These are phyloP conservation scores for Meles meles DNA, from an alignment of 2,113 vertebrate genomes.

Conservation along the genomic window DNA sequence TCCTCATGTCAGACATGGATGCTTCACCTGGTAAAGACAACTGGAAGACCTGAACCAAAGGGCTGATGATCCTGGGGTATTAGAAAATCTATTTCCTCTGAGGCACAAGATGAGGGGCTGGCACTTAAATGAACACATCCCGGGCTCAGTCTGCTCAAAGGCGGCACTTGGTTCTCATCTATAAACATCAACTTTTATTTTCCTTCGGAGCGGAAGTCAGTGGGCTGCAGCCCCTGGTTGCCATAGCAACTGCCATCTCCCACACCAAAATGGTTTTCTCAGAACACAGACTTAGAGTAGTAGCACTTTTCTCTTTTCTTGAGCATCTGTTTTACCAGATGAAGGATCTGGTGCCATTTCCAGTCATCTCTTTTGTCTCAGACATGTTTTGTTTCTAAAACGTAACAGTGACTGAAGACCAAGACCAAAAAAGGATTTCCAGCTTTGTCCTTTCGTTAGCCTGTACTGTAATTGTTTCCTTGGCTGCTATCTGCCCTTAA, in stretches of 20 bases:
- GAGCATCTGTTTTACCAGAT: slow-evolving; percentile 33
- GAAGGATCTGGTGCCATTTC: slow-evolving; percentile 44
- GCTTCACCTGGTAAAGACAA: background rate
- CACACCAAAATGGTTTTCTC: slow-evolving; percentile 70
- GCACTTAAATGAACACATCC: background rate
- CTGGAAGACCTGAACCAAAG: background rate
- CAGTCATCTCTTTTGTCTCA: slow-evolving; percentile 39
- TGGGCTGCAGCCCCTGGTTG: slow-evolving; percentile 62
- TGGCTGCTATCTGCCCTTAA: slow-evolving; percentile 6
- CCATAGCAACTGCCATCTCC: slow-evolving; percentile 69
- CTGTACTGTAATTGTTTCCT: slow-evolving; percentile 25
- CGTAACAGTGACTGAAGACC: slow-evolving; percentile 38
- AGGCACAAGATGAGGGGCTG: background rate
- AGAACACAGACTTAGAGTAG: slow-evolving; percentile 35
- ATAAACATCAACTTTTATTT: slow-evolving; percentile 65
- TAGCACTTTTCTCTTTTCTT: slow-evolving; percentile 40
- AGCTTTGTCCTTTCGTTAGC: slow-evolving; percentile 31
- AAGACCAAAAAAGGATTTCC: slow-evolving; percentile 21
- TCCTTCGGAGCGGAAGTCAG: slow-evolving; percentile 40
- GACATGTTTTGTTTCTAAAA: slow-evolving; percentile 39
- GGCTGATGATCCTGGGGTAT: background rate
- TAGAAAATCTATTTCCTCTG: background rate
- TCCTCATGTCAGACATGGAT: background rate
- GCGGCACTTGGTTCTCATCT: slow-evolving; percentile 36
- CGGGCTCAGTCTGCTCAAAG: background rate